These are phyloP conservation scores for Maniola jurtina DNA, from an alignment of 1,140 invertebrate species.

Conservation along the genomic window DNA sequence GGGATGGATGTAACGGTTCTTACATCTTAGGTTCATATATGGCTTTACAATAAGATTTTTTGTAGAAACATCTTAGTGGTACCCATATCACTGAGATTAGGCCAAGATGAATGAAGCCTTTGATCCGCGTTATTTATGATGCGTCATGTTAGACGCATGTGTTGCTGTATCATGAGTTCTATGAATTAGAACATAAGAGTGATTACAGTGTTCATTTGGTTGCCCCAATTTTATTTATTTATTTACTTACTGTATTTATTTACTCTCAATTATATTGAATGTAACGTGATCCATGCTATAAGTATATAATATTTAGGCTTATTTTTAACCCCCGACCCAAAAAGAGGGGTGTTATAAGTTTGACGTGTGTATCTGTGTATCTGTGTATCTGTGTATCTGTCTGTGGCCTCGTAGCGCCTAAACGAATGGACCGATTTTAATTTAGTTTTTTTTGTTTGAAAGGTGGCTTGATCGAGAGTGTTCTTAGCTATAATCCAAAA, in stretches of 20 bases:
- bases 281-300: not conserved
- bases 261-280: conserved; percentile 1
- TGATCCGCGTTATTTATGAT: conserved; percentile 19
- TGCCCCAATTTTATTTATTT: too few species aligned
- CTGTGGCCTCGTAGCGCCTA: too few species aligned
- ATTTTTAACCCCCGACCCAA: too few species aligned
- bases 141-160: not conserved
- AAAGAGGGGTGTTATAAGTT: too few species aligned
- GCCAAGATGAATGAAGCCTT: conserved; percentile 33
- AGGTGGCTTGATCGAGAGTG: too few species aligned
- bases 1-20: not conserved
- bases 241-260: not conserved
- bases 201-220: not conserved
- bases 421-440: too few species aligned
- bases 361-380: too few species aligned
- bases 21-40: not conserved
- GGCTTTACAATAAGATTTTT: conserved; percentile 23
- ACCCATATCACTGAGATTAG: conserved; percentile 21
- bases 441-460: too few species aligned
- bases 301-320: not conserved
- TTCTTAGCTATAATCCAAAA: too few species aligned
- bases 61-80: conserved; percentile 14
- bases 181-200: not conserved
- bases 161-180: conserved; percentile 5
- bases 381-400: too few species aligned